phyloP scores from a whole-genome alignment of 1,140 invertebrate genomes.

The Apis cerana region DNA sequence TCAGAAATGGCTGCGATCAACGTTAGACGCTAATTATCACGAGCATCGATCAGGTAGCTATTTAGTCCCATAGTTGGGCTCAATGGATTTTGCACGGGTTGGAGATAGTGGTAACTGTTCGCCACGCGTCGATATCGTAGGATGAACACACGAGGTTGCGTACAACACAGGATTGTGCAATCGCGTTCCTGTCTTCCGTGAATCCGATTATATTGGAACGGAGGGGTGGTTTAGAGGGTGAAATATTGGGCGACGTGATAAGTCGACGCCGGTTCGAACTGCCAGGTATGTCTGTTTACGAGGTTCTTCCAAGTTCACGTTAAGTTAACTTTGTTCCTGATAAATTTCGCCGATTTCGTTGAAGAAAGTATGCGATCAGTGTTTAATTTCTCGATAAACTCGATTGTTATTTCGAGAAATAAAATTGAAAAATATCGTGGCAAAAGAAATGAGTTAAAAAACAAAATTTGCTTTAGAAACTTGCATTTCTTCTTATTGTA shows the following conservation, averaged over 20 bases:
- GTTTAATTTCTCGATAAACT: no score
- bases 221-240: neutral
- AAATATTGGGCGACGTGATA: neutral
- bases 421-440: no score
- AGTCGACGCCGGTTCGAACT: neutral
- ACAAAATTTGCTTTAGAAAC: no score
- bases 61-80: neutral
- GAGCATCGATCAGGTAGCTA: neutral
- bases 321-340: no score
- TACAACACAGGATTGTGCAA: neutral
- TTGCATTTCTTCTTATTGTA: no score
- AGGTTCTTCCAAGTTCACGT: no score
- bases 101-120: neutral
- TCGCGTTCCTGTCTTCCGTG: neutral
- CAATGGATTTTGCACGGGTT: neutral
- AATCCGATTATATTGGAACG: neutral
- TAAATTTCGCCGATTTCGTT: no score
- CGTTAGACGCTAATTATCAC: neutral
- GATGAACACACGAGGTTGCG: neutral
- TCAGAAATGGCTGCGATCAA: conserved; percentile 22
- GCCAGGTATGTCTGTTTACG: no score
- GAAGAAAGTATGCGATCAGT: no score
- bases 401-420: no score
- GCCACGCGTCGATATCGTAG: neutral
- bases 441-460: no score